phyloP scores from a whole-genome alignment of 2,888 invertebrate genomes.

The Chloromyia formosa region DNA sequence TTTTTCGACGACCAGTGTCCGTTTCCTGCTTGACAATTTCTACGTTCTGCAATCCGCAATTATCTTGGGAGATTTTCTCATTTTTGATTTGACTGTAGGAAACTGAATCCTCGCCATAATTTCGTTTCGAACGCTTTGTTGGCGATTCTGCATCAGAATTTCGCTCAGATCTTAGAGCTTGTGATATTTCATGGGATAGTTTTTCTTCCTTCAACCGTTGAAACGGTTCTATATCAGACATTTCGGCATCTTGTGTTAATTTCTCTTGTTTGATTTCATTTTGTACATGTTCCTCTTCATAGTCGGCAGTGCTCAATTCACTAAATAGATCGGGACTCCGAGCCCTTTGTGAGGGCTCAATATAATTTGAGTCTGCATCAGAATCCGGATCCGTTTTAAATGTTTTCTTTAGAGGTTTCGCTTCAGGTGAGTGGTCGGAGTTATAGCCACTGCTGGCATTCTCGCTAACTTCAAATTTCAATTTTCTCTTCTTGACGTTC shows the following conservation, averaged over 20 bases:
- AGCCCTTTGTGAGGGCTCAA: neutral
- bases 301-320: neutral
- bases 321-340: slow-evolving; percentile 27
- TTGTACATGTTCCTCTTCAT: neutral
- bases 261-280: slow-evolving; percentile 6
- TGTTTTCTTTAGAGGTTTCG: neutral
- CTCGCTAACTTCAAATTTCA: slow-evolving; percentile 5
- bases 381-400: neutral
- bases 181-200: neutral
- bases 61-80: neutral
- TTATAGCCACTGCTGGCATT: slow-evolving; percentile 35
- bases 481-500: neutral
- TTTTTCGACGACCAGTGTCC: neutral
- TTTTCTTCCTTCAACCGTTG: neutral
- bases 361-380: neutral
- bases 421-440: slow-evolving; percentile 19
- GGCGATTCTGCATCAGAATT: neutral
- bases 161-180: neutral
- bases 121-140: neutral
- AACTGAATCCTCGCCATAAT: neutral
- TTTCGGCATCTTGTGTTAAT: slow-evolving; percentile 1
- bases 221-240: neutral
- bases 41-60: no score
- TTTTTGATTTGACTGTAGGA: neutral
- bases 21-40: neutral